Base-by-base conservation (phyloP, 2,888 invertebrate genomes). In the Andrena praecox region DNA sequence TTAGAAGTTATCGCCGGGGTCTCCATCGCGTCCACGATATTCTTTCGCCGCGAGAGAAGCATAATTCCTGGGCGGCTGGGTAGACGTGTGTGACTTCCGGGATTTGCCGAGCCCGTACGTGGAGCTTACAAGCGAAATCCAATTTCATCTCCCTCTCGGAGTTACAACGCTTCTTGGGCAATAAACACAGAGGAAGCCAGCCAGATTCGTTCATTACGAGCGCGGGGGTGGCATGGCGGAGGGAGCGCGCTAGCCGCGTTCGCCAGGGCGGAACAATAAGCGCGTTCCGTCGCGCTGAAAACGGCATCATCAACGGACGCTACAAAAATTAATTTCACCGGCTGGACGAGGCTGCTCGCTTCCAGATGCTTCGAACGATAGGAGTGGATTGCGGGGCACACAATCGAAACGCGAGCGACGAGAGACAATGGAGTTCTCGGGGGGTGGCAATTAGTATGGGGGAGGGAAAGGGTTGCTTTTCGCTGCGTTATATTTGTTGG, bases 101-200 rank as follows among this genome's bases (percentile, higher is more conserved):
- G 78, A 78, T 78, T 82, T 69, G 35, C 67, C 56, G 71, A 76
- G 80, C 74, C 77, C 74, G 64, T 85, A 74, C 70, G 69, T 74
- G 62, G 42, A 24, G 71, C 78, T 87, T 78, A 77, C 86, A 78
- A 81, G 70, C 50, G 62, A 64, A 77, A 86, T 86, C 80, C 86
- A 86, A 86, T 86, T 86, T 78, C 79, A 77, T 84, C 75, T 81
- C 67, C 62, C 72, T 56, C 56, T 42, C 52, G 70, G 68, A 63
- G 63, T 80, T 48, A 35, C 75, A 64, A 66, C 73, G 56, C 52
- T 63, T 73, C 66, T 63, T 74, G 68, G 54, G 79, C 83, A 70
- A 75, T 77, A 76, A 86, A 77, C 67, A 50, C 50, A 60, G 31
- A 73, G 24, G 69, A 81, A 84, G 77, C 62, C 66, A 66, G 54